These are phyloP conservation scores for Calephelis perditalis DNA, from an alignment of 2,888 invertebrate genomes.

Conservation along the genomic window DNA sequence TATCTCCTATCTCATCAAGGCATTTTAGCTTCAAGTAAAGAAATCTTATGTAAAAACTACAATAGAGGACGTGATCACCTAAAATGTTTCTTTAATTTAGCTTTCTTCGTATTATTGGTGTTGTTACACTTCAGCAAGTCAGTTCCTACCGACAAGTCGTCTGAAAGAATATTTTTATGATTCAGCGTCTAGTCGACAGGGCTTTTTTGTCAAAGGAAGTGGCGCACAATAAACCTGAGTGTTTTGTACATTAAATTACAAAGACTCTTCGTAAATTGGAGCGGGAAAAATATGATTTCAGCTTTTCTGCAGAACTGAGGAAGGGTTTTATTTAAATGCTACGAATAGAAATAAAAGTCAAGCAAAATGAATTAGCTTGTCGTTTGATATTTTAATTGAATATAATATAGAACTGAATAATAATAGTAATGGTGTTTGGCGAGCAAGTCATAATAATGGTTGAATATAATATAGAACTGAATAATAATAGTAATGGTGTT, in stretches of 20 bases:
- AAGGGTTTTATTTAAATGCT: not conserved
- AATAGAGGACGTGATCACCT: too few species aligned
- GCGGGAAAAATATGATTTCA: conserved; percentile 3
- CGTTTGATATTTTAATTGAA: too few species aligned
- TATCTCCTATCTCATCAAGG: too few species aligned
- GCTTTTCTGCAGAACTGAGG: not conserved
- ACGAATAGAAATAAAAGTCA: too few species aligned
- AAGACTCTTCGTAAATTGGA: not conserved
- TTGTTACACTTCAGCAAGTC: not conserved
- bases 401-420: too few species aligned
- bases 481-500: too few species aligned
- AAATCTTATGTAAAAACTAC: too few species aligned
- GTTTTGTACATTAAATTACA: conserved; percentile 8
- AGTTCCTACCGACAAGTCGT: not conserved
- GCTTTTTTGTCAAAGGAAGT: not conserved
- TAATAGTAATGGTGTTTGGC: too few species aligned
- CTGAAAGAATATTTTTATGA: not conserved
- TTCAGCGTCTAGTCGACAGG: not conserved
- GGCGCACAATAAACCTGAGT: conserved; percentile 7
- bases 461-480: too few species aligned
- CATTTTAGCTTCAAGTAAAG: not conserved
- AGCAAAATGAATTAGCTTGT: too few species aligned
- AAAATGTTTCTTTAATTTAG: not conserved
- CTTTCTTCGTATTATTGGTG: not conserved
- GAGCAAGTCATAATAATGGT: too few species aligned